Evolutionary conservation across 2,888 invertebrate genomes (phyloP).

Genomic region (Nipponacmea schrenckii): DNA sequence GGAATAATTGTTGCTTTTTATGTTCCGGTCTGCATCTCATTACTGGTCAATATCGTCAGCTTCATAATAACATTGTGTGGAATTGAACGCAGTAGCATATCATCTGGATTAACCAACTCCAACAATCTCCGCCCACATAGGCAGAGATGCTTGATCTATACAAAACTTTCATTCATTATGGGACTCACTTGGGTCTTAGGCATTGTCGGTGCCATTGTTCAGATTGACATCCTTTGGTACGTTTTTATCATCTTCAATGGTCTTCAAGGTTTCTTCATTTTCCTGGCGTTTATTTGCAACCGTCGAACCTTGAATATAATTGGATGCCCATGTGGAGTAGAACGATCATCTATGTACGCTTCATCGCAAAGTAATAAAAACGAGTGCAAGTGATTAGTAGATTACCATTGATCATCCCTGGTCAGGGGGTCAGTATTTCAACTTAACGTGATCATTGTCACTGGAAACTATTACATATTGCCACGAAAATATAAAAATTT

Average conservation of each 20-base stretch:
- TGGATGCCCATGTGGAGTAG: no score
- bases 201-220: slow-evolving; percentile 6
- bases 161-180: slow-evolving; percentile 21
- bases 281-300: slow-evolving; percentile 16
- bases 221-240: slow-evolving; percentile 15
- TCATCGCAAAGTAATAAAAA: no score
- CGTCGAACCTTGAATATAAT: neutral
- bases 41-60: slow-evolving; percentile 15
- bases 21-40: slow-evolving; percentile 10
- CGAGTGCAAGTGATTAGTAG: no score
- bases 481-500: no score
- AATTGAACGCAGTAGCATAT: slow-evolving; percentile 14
- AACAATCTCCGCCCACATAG: slow-evolving; percentile 9
- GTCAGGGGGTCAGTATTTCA: no score
- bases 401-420: no score
- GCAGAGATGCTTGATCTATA: slow-evolving; percentile 17
- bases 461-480: no score
- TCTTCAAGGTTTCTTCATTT: slow-evolving; percentile 24
- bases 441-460: no score
- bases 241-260: slow-evolving; percentile 16
- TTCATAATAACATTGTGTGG: slow-evolving; percentile 21
- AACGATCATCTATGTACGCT: no score
- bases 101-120: neutral
- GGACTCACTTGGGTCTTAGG: slow-evolving; percentile 23
- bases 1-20: slow-evolving; percentile 10